These are phyloP conservation scores for Menidia beryllina DNA, from an alignment of 2,113 vertebrate species.

Conservation along the genomic window DNA sequence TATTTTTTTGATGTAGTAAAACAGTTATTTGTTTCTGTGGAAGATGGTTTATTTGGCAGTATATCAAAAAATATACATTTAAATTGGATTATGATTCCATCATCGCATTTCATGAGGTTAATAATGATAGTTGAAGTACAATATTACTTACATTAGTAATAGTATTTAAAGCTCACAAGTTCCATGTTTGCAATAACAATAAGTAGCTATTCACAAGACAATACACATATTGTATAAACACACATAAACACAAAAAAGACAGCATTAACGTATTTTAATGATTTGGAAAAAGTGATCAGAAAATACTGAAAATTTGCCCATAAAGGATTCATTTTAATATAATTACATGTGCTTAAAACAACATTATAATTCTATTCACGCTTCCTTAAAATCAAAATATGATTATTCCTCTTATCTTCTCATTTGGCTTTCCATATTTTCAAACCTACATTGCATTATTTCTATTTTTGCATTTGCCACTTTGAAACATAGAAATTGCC, in stretches of 20 bases:
- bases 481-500: constrained; percentile 7
- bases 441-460: constrained; percentile 20
- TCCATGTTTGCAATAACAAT: not conserved
- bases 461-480: constrained; percentile 5
- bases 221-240: not conserved
- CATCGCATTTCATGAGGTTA: not conserved
- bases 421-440: constrained; percentile 6
- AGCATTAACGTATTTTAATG: not conserved
- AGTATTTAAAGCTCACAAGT: not conserved
- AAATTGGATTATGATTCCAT: not conserved
- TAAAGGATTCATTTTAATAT: not conserved
- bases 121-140: too few species aligned
- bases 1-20: too few species aligned
- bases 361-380: not conserved
- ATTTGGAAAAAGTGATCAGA: not conserved
- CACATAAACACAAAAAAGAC: not conserved
- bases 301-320: not conserved
- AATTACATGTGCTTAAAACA: not conserved
- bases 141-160: too few species aligned
- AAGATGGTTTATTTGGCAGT: too few species aligned
- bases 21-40: too few species aligned
- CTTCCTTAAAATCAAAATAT: not conserved
- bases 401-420: not conserved
- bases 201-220: not conserved
- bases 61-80: too few species aligned